Evolutionary conservation across 2,113 vertebrate species (phyloP), one percentile per base, ranked within the genome.

Genomic region (Capreolus pygargus): DNA sequence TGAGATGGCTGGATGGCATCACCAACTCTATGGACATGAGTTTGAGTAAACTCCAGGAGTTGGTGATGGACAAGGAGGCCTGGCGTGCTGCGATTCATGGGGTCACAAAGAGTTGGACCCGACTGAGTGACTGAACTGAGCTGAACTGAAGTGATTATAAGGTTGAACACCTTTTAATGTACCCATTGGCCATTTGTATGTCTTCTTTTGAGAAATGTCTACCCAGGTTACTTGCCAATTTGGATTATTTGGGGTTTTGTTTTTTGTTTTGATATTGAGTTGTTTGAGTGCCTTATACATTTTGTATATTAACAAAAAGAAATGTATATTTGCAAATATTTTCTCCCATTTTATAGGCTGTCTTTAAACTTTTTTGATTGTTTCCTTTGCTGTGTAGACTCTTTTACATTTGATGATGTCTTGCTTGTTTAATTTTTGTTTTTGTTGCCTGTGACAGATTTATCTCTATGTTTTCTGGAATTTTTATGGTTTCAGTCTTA

Each of bases 141-240:
- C 47, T 50, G 47, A 50, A 50, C 12, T 50, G 47, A 50, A 50
- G 47, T 50, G 11, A n/a, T 54, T 54, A 82, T 54, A 52, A 82
- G 3, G 50, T 82, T 82, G 33, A 82, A 52, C 50, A 82, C 6
- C 1, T 82, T 82, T 14, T 82, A n/a, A 82, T 14, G 50, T 82
- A 54, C 12, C 11, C 36, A 6, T 25, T 54, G 50, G 79, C 27
- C 45, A 33, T 43, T 33, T 54, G n/a, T 43, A 54, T 52, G n/a
- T 94, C 84, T 94, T 79, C 64, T 94, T 52, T 27, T 27, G n/a
- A 43, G 36, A 61, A 79, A 52, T 39, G 11, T 76, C 64, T 86
- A 86, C 1, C 47, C 30, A 36, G 16, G 13, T 70, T 15, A 30
- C 70, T 60, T 93, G 30, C 43, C 11, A 27, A 7, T 57, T 21